phyloP scores from a whole-genome alignment of 2,113 vertebrate genomes.

The Boleophthalmus pectinirostris region DNA sequence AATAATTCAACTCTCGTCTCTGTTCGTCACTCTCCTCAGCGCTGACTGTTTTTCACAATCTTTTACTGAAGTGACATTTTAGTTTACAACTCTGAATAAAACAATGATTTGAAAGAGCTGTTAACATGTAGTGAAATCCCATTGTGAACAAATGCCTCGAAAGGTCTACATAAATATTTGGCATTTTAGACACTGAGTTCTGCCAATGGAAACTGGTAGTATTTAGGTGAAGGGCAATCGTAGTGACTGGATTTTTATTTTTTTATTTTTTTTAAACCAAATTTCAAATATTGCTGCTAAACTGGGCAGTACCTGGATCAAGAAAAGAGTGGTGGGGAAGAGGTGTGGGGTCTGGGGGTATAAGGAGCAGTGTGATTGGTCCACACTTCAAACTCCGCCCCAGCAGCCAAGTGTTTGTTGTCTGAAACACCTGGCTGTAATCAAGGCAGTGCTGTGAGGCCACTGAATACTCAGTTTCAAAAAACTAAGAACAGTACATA shows the following conservation, averaged over 20 bases:
- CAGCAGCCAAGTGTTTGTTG: too few relatives aligned
- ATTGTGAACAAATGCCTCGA: not conserved
- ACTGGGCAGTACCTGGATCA: too few relatives aligned
- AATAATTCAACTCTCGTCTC: not conserved
- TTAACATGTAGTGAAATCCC: not conserved
- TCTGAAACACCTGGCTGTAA: too few relatives aligned
- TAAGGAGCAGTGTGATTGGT: too few relatives aligned
- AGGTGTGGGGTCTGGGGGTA: too few relatives aligned
- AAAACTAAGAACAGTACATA: too few relatives aligned
- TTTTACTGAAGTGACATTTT: not conserved
- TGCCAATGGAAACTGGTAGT: slow-evolving; percentile 9
- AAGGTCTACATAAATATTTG: not conserved
- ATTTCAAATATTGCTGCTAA: too few relatives aligned
- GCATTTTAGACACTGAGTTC: not conserved
- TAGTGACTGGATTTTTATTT: slow-evolving; percentile 14
- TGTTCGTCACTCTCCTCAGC: not conserved
- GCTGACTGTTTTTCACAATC: not conserved
- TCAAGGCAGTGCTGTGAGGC: too few relatives aligned
- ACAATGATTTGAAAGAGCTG: not conserved
- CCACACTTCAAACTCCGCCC: too few relatives aligned
- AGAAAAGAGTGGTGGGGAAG: too few relatives aligned
- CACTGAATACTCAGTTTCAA: too few relatives aligned
- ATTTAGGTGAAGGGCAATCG: slow-evolving; percentile 6
- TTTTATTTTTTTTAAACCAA: too few relatives aligned
- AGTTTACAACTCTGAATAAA: not conserved